Conservation (phyloP, 2,113 vertebrate genomes). For the Hypocryptadius cinnamomeus region DNA sequence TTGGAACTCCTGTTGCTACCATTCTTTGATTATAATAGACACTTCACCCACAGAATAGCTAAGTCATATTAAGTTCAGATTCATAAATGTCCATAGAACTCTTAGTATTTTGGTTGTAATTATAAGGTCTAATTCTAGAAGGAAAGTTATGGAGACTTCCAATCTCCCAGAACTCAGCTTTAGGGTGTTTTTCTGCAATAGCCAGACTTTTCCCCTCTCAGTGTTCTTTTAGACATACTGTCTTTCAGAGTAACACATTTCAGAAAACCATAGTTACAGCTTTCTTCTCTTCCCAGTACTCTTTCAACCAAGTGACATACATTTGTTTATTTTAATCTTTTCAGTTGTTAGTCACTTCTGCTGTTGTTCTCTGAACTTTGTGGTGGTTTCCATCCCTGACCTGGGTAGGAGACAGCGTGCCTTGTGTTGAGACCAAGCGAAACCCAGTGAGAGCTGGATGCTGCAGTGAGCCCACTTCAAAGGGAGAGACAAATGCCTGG, state of each 20-base stretch:
- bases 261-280: not conserved
- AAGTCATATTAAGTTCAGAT: not conserved
- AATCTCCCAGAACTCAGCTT: not conserved
- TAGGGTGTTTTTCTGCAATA: not conserved
- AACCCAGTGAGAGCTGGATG: not conserved
- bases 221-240: not conserved
- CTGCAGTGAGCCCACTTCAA: not conserved
- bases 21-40: not conserved
- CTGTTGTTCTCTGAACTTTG: not conserved
- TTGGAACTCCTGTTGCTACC: not conserved
- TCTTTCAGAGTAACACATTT: not conserved
- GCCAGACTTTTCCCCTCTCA: not conserved
- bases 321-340: not conserved
- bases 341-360: not conserved
- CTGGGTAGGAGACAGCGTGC: not conserved
- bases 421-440: not conserved
- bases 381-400: not conserved
- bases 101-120: not conserved
- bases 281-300: not conserved
- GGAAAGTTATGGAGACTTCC: not conserved
- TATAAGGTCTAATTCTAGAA: not conserved
- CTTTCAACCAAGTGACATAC: not conserved
- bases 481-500: not conserved
- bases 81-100: not conserved
- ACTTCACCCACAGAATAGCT: not conserved